These are phyloP conservation scores for Monochamus alternatus DNA, from an alignment of 2,888 invertebrate species.

Conservation along the genomic window DNA sequence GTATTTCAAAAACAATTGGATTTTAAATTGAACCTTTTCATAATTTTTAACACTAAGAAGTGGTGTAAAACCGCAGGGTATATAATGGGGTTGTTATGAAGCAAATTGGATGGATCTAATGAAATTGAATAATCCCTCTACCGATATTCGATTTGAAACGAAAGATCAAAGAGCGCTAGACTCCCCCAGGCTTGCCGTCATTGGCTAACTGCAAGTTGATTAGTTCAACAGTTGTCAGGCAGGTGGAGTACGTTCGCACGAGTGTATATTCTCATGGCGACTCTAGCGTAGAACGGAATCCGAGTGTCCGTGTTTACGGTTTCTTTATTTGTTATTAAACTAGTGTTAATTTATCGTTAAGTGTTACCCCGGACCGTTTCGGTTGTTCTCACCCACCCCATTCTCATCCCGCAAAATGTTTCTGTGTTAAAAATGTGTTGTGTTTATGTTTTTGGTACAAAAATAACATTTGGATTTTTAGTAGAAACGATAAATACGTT, in stretches of 20 bases:
- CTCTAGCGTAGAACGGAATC: slow-evolving; percentile 53
- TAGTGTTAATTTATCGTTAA: slow-evolving; percentile 51
- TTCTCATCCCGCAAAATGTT: slow-evolving; percentile 58
- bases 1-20: too few species aligned
- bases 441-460: slow-evolving; percentile 64
- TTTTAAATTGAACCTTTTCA: too few species aligned
- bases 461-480: slow-evolving; percentile 62
- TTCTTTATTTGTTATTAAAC: slow-evolving; percentile 57
- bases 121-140: not conserved
- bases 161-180: slow-evolving; percentile 31
- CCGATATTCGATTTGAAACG: slow-evolving; percentile 14
- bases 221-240: slow-evolving; percentile 65
- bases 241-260: slow-evolving; percentile 60
- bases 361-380: slow-evolving; percentile 45
- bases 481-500: slow-evolving; percentile 51
- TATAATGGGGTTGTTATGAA: not conserved
- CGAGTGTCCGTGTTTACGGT: slow-evolving; percentile 50
- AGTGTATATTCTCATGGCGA: slow-evolving; percentile 60
- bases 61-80: not conserved
- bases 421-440: slow-evolving; percentile 64
- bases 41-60: not conserved
- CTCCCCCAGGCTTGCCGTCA: slow-evolving; percentile 3
- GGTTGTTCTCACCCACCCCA: slow-evolving; percentile 41
- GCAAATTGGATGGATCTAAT: not conserved
- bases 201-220: slow-evolving; percentile 53